Evolutionary conservation across 2,113 vertebrate genomes (phyloP).

Genomic region (Oriolus oriolus): DNA sequence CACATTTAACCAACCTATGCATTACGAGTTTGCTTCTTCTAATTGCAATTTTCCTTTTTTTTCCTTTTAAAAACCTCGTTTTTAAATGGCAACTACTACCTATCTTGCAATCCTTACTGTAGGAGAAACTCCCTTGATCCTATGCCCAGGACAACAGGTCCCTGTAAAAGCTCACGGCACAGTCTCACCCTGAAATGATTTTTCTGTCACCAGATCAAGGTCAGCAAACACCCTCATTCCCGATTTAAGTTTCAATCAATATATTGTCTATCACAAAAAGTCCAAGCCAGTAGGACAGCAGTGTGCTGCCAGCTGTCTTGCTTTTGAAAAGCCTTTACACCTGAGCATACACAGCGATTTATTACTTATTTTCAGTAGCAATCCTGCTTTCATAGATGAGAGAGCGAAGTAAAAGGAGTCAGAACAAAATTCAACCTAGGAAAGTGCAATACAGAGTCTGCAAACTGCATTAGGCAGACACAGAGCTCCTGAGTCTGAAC

Average conservation of each 20-base stretch:
- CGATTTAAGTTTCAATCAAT: neutral
- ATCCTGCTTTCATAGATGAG: neutral
- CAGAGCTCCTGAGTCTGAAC: neutral
- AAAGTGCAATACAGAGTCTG: neutral
- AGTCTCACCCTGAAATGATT: neutral
- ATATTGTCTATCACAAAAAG: neutral
- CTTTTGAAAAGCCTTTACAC: neutral
- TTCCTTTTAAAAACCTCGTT: neutral
- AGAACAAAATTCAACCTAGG: neutral
- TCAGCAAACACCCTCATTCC: neutral
- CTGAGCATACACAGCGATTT: neutral
- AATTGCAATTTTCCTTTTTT: neutral
- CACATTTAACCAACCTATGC: neutral
- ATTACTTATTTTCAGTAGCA: neutral
- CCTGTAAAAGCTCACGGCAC: neutral
- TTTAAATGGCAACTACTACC: neutral
- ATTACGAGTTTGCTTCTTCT: conserved; percentile 4
- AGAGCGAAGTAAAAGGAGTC: neutral
- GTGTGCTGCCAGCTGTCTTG: neutral
- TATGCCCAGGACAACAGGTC: neutral
- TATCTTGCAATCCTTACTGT: neutral
- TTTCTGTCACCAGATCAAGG: neutral
- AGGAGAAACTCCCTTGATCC: neutral
- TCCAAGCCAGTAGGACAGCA: neutral
- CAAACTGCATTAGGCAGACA: neutral